A percentile compares a stretch with the other conserved stretches of the same genome.
phyloP scores from a whole-genome alignment of 2,797 vertebrate species.

The Enteromius treurensis region DNA sequence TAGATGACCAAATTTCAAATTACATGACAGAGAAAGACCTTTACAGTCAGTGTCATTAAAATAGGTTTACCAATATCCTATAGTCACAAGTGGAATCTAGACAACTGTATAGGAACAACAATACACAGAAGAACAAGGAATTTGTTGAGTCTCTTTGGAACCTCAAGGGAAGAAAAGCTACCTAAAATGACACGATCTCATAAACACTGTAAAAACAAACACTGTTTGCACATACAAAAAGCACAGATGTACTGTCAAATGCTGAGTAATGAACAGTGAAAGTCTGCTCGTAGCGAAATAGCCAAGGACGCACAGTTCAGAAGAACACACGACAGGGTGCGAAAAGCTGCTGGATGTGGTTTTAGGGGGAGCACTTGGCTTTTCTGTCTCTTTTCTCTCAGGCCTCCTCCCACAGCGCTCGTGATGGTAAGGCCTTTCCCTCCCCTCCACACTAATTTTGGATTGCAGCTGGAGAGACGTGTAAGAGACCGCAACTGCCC shows the following conservation, averaged over 20 bases:
- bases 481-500: slow-evolving; percentile 52
- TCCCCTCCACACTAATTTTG: slow-evolving; percentile 57
- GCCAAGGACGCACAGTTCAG: slow-evolving; percentile 30
- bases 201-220: slow-evolving; percentile 71
- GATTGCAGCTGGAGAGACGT: slow-evolving; percentile 57
- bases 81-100: slow-evolving; percentile 55
- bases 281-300: slow-evolving; percentile 55
- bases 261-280: slow-evolving; percentile 69
- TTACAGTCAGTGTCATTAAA: slow-evolving; percentile 53
- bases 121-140: slow-evolving; percentile 48
- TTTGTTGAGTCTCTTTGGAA: slow-evolving; percentile 46
- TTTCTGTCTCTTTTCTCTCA: slow-evolving; percentile 32
- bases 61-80: slow-evolving; percentile 44
- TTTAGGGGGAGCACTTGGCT: slow-evolving; percentile 36
- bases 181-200: slow-evolving; percentile 72
- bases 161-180: slow-evolving; percentile 27
- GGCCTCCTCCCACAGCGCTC: slow-evolving; percentile 49
- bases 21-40: slow-evolving; percentile 51
- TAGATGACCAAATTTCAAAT: slow-evolving; percentile 41
- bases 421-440: slow-evolving; percentile 43
- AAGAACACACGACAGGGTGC: slow-evolving; percentile 17
- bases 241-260: slow-evolving; percentile 67
- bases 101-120: slow-evolving; percentile 54
- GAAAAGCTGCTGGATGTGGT: slow-evolving; percentile 29
- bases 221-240: slow-evolving; percentile 69